Conservation (phyloP, 1,140 invertebrate species). For the Elymnias hypermnestra region DNA sequence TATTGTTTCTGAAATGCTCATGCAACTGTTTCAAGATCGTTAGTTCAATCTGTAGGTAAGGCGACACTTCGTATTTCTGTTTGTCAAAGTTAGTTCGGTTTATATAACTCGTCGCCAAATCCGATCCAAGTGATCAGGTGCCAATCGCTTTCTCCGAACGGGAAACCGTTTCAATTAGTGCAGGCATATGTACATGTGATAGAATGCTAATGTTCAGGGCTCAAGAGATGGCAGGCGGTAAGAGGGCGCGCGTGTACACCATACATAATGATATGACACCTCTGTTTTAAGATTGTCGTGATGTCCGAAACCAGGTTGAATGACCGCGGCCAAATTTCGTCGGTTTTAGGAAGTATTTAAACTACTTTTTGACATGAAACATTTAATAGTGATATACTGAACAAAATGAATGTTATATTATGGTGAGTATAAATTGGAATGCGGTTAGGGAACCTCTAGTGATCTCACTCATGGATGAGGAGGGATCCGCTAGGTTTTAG, state of each 20-base stretch:
- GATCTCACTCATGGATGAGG: no score
- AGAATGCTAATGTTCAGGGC: slow-evolving; percentile 4
- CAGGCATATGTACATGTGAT: slow-evolving; percentile 1
- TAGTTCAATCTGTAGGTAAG: no score
- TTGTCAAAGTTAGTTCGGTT: background rate
- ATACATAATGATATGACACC: slow-evolving; percentile 3
- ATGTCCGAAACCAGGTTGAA: slow-evolving; percentile 5
- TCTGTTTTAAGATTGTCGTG: background rate
- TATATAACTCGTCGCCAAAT: background rate
- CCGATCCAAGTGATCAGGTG: background rate
- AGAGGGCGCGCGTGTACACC: background rate
- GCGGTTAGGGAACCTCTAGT: no score
- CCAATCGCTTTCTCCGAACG: slow-evolving; percentile 47
- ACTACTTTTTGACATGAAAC: no score
- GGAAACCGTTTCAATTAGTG: slow-evolving; percentile 39
- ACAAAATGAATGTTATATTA: no score
- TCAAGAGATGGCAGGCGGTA: slow-evolving; percentile 2
- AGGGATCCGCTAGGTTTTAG: no score
- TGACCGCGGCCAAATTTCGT: background rate
- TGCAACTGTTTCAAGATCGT: no score
- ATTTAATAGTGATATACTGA: no score
- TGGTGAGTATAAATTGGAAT: no score
- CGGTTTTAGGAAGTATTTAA: no score
- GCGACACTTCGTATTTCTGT: no score
- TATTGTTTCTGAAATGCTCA: no score